Percentiles rank a stretch among this genome's conserved stretches.
Conservation (phyloP, 2,888 invertebrate genomes). For the Saturnia pavonia region DNA sequence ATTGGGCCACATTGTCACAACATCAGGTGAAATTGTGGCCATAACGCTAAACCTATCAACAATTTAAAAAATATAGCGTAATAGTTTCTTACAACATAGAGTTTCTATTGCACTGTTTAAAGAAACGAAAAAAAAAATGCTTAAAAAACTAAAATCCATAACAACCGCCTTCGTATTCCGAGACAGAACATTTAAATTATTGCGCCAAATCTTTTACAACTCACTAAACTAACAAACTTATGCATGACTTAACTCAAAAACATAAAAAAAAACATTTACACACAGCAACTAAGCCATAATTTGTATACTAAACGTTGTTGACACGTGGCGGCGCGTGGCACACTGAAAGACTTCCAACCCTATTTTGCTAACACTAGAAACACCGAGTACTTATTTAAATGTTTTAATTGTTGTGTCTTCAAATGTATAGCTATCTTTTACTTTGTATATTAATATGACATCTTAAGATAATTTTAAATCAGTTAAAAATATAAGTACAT, state of each 20-base stretch:
- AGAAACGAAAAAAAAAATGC: background rate
- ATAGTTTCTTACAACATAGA: background rate
- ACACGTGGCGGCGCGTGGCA: conserved; percentile 68
- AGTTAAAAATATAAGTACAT: too few relatives aligned
- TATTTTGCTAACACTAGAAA: background rate
- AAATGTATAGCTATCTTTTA: background rate
- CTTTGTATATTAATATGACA: background rate
- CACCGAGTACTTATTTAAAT: background rate
- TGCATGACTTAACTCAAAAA: conserved; percentile 58
- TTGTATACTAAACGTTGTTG: conserved; percentile 30
- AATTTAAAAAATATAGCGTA: too few relatives aligned
- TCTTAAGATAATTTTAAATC: background rate
- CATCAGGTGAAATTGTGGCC: too few relatives aligned
- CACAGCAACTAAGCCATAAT: conserved; percentile 32
- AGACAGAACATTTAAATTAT: conserved; percentile 42
- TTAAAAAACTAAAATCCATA: background rate
- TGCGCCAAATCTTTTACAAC: conserved; percentile 44
- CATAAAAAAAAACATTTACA: conserved; percentile 26
- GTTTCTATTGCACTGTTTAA: too few relatives aligned
- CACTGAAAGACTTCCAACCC: conserved; percentile 7
- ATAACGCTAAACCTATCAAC: too few relatives aligned
- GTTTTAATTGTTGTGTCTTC: background rate
- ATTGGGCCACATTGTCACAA: too few relatives aligned
- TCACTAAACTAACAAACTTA: conserved; percentile 74
- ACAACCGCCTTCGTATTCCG: background rate